Percentiles rank a stretch among this genome's conserved stretches.
These are phyloP conservation scores for Dicaeum eximium DNA, from an alignment of 2,113 vertebrate genomes.

Conservation along the genomic window DNA sequence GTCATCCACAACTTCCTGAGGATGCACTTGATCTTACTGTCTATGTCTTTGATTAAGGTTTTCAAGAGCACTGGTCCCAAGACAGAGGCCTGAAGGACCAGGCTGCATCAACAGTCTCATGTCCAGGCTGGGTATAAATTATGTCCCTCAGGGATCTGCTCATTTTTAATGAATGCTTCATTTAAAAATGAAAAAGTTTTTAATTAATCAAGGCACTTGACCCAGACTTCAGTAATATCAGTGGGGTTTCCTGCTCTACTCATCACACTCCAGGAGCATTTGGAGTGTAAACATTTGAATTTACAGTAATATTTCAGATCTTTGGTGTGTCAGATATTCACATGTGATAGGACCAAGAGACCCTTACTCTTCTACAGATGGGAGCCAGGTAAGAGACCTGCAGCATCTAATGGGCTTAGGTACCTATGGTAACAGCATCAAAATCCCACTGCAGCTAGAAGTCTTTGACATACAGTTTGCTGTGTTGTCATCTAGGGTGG, in stretches of 20 bases:
- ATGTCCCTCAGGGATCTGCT: background rate
- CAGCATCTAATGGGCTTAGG: background rate
- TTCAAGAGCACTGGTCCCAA: background rate
- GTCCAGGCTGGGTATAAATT: background rate
- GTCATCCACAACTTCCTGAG: background rate
- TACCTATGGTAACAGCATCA: background rate
- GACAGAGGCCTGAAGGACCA: background rate
- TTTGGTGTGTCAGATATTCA: background rate
- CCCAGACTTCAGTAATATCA: background rate
- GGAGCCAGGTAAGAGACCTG: background rate
- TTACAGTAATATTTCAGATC: background rate
- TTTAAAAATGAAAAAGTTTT: background rate
- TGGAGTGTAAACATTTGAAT: background rate
- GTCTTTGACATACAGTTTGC: background rate
- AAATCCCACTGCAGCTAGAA: background rate
- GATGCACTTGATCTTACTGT: background rate
- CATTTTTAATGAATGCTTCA: background rate
- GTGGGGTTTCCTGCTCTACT: background rate
- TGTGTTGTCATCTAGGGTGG: background rate
- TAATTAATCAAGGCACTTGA: background rate
- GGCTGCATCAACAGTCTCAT: background rate
- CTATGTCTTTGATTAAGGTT: background rate
- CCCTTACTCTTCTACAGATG: background rate
- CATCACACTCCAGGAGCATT: background rate
- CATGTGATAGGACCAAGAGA: background rate